Percentiles rank a stretch among this genome's conserved stretches.
Conservation (phyloP, 2,797 vertebrate species). For the Lagothrix lagotricha region DNA sequence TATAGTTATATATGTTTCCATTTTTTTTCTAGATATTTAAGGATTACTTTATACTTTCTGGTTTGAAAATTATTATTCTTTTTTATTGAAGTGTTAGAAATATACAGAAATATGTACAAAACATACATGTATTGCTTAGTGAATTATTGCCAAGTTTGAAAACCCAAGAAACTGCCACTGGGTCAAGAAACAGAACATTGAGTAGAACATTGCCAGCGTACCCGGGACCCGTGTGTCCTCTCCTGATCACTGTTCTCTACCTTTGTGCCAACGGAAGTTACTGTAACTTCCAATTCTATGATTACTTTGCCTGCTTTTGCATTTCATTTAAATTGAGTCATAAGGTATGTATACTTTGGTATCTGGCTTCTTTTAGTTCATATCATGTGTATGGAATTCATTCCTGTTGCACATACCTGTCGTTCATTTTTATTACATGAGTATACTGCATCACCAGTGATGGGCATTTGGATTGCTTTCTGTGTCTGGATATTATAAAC, state of each 20-base stretch:
- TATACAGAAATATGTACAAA: background rate
- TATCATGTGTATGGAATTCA: background rate
- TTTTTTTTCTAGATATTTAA: background rate
- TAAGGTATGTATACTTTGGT: too few species aligned
- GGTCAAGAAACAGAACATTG: background rate
- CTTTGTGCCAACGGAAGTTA: background rate
- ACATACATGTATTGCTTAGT: background rate
- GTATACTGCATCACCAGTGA: too few species aligned
- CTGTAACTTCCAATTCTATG: fast-evolving
- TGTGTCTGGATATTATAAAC: background rate
- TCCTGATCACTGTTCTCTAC: fast-evolving
- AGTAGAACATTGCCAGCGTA: too few species aligned
- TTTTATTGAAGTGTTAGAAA: background rate
- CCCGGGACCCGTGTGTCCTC: too few species aligned
- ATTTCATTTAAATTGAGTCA: background rate
- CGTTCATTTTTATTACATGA: background rate
- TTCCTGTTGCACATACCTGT: background rate
- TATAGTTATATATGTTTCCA: background rate
- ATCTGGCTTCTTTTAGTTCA: background rate
- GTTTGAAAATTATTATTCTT: background rate
- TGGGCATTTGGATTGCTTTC: background rate
- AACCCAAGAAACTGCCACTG: background rate
- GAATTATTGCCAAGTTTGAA: background rate
- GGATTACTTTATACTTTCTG: background rate
- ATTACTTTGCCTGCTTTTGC: background rate